Evolutionary conservation across 1,140 invertebrate genomes (phyloP), one percentile per base, ranked within the genome.

Genomic region (Sweltsa coloradensis): DNA sequence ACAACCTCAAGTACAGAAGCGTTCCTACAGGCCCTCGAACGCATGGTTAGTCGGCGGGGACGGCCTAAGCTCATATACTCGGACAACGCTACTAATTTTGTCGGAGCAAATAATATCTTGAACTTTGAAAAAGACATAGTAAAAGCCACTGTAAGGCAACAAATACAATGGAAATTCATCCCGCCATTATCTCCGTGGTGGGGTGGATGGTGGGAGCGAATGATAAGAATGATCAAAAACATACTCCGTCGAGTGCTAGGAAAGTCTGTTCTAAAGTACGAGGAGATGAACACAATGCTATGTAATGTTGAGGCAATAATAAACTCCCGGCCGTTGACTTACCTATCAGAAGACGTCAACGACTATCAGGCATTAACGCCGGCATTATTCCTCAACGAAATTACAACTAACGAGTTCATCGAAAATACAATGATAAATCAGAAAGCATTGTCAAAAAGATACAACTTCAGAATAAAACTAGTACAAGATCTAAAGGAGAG

Each of bases 41-140:
- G 66, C 25, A 66, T 71, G 51, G 57, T 70, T n/a, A 54, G 60
- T 13, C 47, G 62, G 24, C 49, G 64, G 29, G 62, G 62, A 31
- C 41, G 54, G 26, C 53, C 58, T 3, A 29, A 25, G 5, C 26
- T 58, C 29, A 52, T 67, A 9, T 58, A 57, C 36, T 60, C 52
- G 14, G 68, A 68, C 41, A 59, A 58, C 46, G 61, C 61, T 14
- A 65, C 60, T 2, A 65, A 67, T 49, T 69, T 70, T 51, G 36
- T 53, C 5, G 62, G 60, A 11, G 50, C 55, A 0, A 40, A 52
- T 2, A 50, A 44, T n/a, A 47, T 54, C 19, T 21, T 57, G 14
- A 41, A 31, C 6, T 34, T 11, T 13, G 39, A n/a, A n/a, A n/a
- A 18, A 9, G 51, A 52, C 41, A 48, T 47, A 16, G 39, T 41